Evolutionary conservation across 2,797 vertebrate species (phyloP).

Genomic region (Falco rusticolus): DNA sequence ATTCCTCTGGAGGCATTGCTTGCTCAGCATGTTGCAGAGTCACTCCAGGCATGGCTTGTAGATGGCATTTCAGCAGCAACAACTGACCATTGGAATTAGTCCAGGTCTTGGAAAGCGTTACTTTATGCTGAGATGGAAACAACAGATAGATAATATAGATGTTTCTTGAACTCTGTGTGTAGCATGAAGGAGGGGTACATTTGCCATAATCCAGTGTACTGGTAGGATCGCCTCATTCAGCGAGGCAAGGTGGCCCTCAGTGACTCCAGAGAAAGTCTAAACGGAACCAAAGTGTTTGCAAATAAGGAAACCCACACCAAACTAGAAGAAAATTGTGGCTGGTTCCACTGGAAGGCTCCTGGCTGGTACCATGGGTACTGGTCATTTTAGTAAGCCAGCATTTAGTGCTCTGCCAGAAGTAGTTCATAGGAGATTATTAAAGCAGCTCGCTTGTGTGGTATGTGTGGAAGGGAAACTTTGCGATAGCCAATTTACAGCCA

Average conservation of each 20-base stretch:
- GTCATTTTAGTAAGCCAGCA: neutral
- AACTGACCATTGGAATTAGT: neutral
- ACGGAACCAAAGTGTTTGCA: neutral
- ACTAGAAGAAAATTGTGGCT: neutral
- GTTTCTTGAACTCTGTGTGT: neutral
- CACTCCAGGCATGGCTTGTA: neutral
- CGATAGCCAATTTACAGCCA: neutral
- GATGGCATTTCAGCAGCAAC: neutral
- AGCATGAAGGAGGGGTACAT: neutral
- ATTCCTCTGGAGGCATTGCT: neutral
- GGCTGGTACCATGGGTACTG: neutral
- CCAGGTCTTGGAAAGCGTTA: neutral
- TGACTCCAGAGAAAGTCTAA: neutral
- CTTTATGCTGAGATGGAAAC: neutral
- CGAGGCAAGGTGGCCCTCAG: neutral
- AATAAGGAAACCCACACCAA: neutral
- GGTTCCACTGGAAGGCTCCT: neutral
- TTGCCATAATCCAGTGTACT: neutral
- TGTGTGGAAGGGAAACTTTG: neutral
- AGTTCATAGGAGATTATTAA: neutral
- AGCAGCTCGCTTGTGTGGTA: neutral
- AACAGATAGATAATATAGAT: neutral
- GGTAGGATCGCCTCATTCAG: neutral
- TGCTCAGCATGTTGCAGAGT: neutral
- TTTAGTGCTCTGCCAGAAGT: neutral